Percentiles rank a stretch among this genome's conserved stretches.
phyloP scores from a whole-genome alignment of 2,797 vertebrate genomes.

The Acridotheres tristis region DNA sequence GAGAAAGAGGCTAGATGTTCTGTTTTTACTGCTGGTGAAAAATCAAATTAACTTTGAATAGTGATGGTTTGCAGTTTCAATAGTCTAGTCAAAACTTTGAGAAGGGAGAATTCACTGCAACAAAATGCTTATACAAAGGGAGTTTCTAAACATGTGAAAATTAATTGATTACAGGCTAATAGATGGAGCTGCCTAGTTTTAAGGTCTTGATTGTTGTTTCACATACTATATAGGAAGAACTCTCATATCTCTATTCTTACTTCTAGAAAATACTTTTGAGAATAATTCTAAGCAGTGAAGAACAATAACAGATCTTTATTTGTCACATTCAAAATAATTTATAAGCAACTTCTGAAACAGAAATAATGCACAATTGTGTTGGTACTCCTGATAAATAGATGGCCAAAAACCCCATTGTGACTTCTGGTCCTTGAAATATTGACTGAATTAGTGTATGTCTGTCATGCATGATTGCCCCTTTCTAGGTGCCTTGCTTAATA shows the following conservation, averaged over 20 bases:
- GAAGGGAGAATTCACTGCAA: not conserved
- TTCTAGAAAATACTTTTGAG: not conserved
- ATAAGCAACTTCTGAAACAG: not conserved
- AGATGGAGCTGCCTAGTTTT: not conserved
- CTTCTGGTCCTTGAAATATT: not conserved
- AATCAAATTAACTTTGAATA: not conserved
- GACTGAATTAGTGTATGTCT: not conserved
- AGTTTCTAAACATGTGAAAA: not conserved
- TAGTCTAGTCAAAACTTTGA: not conserved
- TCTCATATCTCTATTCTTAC: not conserved
- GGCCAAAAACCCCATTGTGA: not conserved
- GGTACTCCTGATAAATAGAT: not conserved
- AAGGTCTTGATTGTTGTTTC: not conserved
- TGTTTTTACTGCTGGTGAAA: not conserved
- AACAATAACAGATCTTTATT: not conserved
- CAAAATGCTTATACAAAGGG: not conserved
- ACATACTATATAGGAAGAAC: not conserved
- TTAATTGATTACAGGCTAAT: not conserved
- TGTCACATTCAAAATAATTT: not conserved
- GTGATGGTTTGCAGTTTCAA: not conserved
- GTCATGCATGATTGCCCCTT: not conserved
- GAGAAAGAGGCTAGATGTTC: not conserved
- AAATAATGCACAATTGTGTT: not conserved
- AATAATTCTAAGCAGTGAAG: not conserved
- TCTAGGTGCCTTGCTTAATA: not conserved